Base-by-base conservation (phyloP, 2,888 invertebrate genomes). In the Chirona hameri region DNA sequence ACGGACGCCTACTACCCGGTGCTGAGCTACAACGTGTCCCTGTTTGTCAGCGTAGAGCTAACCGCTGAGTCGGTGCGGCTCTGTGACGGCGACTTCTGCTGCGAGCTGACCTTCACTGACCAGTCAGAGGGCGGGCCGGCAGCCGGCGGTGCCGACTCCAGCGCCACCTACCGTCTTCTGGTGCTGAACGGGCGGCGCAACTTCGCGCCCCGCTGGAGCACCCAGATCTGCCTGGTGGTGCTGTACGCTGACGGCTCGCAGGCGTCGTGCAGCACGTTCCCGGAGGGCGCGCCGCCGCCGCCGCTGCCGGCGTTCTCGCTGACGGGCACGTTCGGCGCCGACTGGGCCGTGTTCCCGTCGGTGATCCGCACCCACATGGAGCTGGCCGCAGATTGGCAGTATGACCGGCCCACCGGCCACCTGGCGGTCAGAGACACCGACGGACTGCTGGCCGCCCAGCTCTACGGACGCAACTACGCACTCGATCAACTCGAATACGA, bases 51-150 rank as follows among this genome's bases (percentile, higher is more conserved):
- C 29, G 52, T 15, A 3, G 10, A 3, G 27, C 52, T 80, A 27
- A 29, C 18, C 14, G 80, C 29, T 2, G 27, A 52, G 27, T 27
- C 52, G 15, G 52, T 27, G 80, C 27, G 15, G 0, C 80, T 80
- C 18, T 80, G 80, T 27, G 52, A 80, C 80, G 80, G 52, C 15
- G 27, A 80, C 1, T 48, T 80, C 27, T 80, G 80, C 80, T 80
- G 80, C 29, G 1, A 48, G 12, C 5, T 80, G 9, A 24, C 9
- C 14, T 24, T 76, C 18, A 31, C 9, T 7, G 24, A 29, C 12
- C 69, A 24, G 29, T 39, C 39, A 39, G 39, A 39, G 39, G 39
- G 39, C 39, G 2, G 39, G 39, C 39, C 39, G 39, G 39, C 7
- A 7, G 39, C 39, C 39, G 39, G 39, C 39, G 39, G 39, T 39